Evolutionary conservation across 2,888 invertebrate species (phyloP), one percentile per base, ranked within the genome.

Genomic region (Marasmarcha lunaedactyla): DNA sequence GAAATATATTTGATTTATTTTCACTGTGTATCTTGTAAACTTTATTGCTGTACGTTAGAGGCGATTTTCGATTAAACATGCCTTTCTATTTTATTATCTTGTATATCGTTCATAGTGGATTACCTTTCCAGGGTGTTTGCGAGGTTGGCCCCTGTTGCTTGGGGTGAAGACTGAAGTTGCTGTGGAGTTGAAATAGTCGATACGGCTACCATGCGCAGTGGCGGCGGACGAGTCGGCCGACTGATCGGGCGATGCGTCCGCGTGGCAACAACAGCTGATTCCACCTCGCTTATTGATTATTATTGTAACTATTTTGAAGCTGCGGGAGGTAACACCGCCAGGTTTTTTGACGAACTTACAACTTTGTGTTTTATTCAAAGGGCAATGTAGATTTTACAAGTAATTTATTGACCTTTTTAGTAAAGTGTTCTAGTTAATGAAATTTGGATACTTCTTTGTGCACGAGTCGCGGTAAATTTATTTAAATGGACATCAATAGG

Each of bases 181-280:
- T 34, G 3, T 12, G 12, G 3, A 12, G 14, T 11, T 5, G 14
- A 14, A 34, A 14, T 14, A 49, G 57, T 59, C 55, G 52, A 56
- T 57, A 55, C 42, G 35, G 48, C 33, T 35, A 44, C 41, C 61
- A 54, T 57, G 62, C 60, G 63, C 60, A 55, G 44, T 52, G 39
- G 20, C 25, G 33, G 36, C 33, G 38, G 42, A 46, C 37, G 10
- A n/a, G 40, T 48, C 42, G 42, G 15, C 2, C 41, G 45, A 52
- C 39, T 12, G 35, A 41, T 48, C 10, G 38, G 37, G n/a, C 15
- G 46, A 52, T 42, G 15, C 20, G 45, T 50, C 42, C 45, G 39
- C 13, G 33, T 45, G 42, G 46, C 45, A 48, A 48, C 47, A 46
- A 44, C 50, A 50, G 50, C 50, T 50, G 50, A 44, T 45, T 33